Base-by-base conservation (phyloP, 2,113 vertebrate genomes). In the Oncorhynchus clarkii region DNA sequence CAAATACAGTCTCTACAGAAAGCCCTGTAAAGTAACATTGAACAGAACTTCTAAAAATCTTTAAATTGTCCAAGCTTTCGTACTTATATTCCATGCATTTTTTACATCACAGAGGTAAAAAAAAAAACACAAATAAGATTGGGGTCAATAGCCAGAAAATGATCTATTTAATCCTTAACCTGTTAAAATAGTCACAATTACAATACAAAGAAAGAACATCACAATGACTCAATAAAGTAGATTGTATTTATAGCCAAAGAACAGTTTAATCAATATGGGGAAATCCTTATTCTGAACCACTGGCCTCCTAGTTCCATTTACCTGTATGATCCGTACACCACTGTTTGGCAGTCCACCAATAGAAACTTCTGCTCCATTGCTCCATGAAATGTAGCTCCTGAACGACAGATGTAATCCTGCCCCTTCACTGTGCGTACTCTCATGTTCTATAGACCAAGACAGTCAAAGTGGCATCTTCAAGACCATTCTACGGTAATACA, bases 321-420 rank as follows among this genome's bases (percentile, higher is more conserved):
- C 95, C 96, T 97, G 91, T 97, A 98, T 5, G 96, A 95, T 34
- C 96, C 96, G 34, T 95, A 96, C 73, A 98, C 71, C 78, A 96
- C 96, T 73, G 95, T 97, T 49, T 92, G 91, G 78, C 94, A 96
- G 81, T 98, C 96, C 80, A 96, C 89, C 82, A 98, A 88, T 57
- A 97, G 88, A 85, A 98, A 97, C 81, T 93, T 96, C 87, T 97
- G 96, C 79, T 96, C 94, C 94, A 97, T 84, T 89, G 93, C 94
- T 64, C 96, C 96, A 54, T 93, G 84, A 82, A 98, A 97, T 91
- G 94, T 97, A 74, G 93, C 88, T 73, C 95, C 95, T 1, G 95
- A 95, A 86, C 92, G 96, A 82, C 95, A 96, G 86, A 93, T 93
- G 82, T 98, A 98, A 85, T 94, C 93, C 76, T 93, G 94, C 18